Evolutionary conservation across 2,888 invertebrate species (phyloP), one percentile per base, ranked within the genome.

Genomic region (Anorthoa munda): DNA sequence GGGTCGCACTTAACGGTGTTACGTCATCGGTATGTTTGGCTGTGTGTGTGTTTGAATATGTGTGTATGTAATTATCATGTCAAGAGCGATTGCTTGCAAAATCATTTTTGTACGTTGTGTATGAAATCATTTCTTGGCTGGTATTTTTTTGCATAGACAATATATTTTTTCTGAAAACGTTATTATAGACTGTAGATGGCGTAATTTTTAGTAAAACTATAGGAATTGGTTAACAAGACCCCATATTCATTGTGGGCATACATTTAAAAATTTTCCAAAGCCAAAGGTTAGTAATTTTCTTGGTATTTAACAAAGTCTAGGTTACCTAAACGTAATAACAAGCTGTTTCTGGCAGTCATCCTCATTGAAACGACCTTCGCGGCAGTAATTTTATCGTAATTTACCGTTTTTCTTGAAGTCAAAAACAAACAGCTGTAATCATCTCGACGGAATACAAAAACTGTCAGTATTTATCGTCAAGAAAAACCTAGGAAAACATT

Each of bases 11-110:
- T 45, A 39, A 71, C 68, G 64, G 63, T 50, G 23, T 82, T 79
- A 82, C 83, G 83, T 85, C 82, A 84, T 65, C 64, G 12, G 17
- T 51, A 2, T 65, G 23, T 64, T 39, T 39, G 39, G 7, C 39
- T 39, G 18, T n/a, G 60, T 48, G 51, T 56, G 46, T 56, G 21
- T 26, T 31, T 21, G 15, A n/a, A n/a, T 66, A 48, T 56, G 53
- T 65, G 15, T 51, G 50, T 72, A 21, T 69, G 55, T 67, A 69
- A 75, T 71, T 65, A 74, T 66, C 70, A 64, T 53, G 59, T 77
- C 64, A 82, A 82, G 72, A 79, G 61, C 61, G 61, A 66, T 72
- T 50, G 72, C 59, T 79, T 77, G 82, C 82, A 70, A 82, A 79
- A 77, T 63, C 15, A 80, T 46, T 81, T 80, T 81, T 46, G 55